Base-by-base conservation (phyloP, 2,797 vertebrate species). In the Microctenopoma stevenorrisi region DNA sequence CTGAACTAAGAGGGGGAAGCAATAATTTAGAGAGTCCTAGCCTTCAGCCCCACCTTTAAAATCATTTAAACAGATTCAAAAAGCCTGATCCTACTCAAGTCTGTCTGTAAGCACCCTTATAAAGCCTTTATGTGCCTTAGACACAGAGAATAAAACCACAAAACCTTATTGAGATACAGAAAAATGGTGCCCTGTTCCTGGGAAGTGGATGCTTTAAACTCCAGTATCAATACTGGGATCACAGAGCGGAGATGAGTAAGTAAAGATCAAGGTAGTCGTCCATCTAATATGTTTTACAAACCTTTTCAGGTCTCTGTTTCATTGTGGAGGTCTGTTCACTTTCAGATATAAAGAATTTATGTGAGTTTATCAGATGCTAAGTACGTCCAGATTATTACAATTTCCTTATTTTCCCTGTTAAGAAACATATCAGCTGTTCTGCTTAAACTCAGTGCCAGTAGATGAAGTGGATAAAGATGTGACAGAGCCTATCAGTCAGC, bases 41-140 rank as follows among this genome's bases (percentile, higher is more conserved):
- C 86, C 87, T 81, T 84, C 89, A 89, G 83, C 83, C 84, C 90
- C 83, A 83, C 91, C 92, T 94, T 93, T 93, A 92, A 94, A 94
- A 94, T 94, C 81, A 93, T 93, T 93, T 94, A 93, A 93, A 93
- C 91, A 90, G 91, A 93, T 94, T 93, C 91, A 92, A 89, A 94
- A 94, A 90, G 91, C 90, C 89, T 86, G 91, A 93, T 94, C 93
- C 91, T 75, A 84, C 88, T 83, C 68, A 62, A 83, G 90, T 82
- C 89, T 89, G 88, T 94, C 93, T 93, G 91, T 94, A 92, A 94
- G 92, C 87, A 88, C 85, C 87, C 88, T 92, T 91, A 91, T 94
- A 94, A 95, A 94, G 90, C 77, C 88, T 93, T 94, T 92, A 93
- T 89, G 84, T 90, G 85, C 84, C 74, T 65, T 59, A 85, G 86